phyloP scores from a whole-genome alignment of 1,140 invertebrate genomes.

The Trachymyrmex septentrionalis region DNA sequence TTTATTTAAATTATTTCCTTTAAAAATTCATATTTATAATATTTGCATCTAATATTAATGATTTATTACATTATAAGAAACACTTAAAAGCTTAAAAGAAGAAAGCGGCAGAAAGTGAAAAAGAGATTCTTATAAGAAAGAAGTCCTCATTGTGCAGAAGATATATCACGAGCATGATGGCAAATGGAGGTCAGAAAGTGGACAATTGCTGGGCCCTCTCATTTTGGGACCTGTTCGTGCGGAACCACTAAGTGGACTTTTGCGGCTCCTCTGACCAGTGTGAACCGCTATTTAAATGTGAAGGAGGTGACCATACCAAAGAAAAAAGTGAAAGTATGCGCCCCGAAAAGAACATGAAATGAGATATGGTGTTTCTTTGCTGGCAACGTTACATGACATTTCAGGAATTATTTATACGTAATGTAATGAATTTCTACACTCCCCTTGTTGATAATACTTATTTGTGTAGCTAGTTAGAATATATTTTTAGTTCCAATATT shows the following conservation, averaged over 20 bases:
- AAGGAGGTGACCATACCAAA: conserved; percentile 50
- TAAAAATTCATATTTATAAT: background rate
- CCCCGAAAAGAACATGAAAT: conserved; percentile 21
- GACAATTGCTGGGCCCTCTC: conserved; percentile 62
- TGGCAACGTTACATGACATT: background rate
- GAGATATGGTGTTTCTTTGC: conserved; percentile 12
- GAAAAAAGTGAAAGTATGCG: conserved; percentile 57
- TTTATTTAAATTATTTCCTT: background rate
- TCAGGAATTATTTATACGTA: background rate
- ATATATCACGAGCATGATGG: conserved; percentile 76
- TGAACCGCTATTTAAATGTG: conserved; percentile 67
- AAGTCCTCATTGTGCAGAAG: conserved; percentile 61
- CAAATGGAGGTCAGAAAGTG: conserved; percentile 69
- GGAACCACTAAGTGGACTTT: conserved; percentile 74
- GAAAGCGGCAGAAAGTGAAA: conserved; percentile 15
- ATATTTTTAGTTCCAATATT: no score
- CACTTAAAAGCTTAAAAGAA: background rate
- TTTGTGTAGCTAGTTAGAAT: background rate
- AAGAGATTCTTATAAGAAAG: conserved; percentile 56
- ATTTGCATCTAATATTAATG: background rate
- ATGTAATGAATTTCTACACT: background rate
- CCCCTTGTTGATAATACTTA: background rate
- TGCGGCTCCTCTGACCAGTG: conserved; percentile 66
- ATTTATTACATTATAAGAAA: background rate
- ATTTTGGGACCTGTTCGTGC: conserved; percentile 69